These are phyloP conservation scores for Cotesia glomerata DNA, from an alignment of 1,140 invertebrate genomes.

Conservation along the genomic window DNA sequence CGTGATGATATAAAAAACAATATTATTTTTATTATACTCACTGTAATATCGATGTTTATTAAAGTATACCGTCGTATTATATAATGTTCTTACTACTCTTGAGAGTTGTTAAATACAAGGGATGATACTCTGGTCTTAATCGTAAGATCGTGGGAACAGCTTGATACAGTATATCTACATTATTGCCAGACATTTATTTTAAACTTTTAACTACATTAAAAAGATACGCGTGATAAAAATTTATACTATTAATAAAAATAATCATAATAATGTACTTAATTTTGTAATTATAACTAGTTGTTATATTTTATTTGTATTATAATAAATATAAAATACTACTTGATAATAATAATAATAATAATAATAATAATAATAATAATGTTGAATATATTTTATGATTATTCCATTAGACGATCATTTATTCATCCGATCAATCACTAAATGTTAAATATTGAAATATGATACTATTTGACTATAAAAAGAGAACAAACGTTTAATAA, in stretches of 20 bases:
- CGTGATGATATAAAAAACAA: not conserved
- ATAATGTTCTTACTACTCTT: not conserved
- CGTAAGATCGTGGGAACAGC: not conserved
- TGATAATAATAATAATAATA: too few species aligned
- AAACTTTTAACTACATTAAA: not conserved
- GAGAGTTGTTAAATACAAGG: not conserved
- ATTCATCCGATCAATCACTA: conserved; percentile 54
- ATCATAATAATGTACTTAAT: too few species aligned
- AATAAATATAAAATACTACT: too few species aligned
- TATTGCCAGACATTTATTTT: not conserved
- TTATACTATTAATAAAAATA: too few species aligned
- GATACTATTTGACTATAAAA: conserved; percentile 49
- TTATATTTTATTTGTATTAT: too few species aligned
- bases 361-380: too few species aligned
- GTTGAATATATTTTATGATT: not conserved
- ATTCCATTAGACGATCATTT: conserved; percentile 40
- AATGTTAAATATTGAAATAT: conserved; percentile 44
- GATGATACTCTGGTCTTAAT: not conserved
- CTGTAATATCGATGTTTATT: too few species aligned
- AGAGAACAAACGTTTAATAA: conserved; percentile 4
- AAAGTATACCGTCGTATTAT: not conserved
- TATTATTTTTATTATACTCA: too few species aligned
- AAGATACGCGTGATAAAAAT: not conserved
- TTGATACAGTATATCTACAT: not conserved
- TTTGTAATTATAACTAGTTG: too few species aligned